Percentiles rank a stretch among this genome's conserved stretches.
Conservation (phyloP, 2,888 invertebrate genomes). For the Podabrus alpinus region DNA sequence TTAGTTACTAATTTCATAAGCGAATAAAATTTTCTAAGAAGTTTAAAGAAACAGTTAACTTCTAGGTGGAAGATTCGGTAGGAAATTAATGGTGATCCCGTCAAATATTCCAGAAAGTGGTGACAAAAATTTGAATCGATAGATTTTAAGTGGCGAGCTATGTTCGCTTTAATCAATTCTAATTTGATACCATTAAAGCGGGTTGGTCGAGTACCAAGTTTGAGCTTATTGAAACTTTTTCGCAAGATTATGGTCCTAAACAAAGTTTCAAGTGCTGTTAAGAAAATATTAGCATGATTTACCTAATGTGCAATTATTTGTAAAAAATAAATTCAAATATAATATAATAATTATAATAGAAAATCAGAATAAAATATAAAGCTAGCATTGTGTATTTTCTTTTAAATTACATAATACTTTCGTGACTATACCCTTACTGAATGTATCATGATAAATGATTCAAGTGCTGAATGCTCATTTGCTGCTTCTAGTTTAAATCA, state of each 20-base stretch:
- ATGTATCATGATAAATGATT: conserved; percentile 10
- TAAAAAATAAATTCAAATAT: neutral
- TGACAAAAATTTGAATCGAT: neutral
- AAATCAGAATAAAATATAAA: neutral
- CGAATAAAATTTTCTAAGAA: no score
- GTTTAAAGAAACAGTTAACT: no score
- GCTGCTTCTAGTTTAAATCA: conserved; percentile 9
- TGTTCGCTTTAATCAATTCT: neutral
- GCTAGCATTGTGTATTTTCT: no score
- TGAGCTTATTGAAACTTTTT: neutral
- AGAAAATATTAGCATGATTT: neutral
- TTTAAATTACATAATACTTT: neutral
- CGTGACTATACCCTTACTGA: conserved; percentile 6
- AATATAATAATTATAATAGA: neutral
- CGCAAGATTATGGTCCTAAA: neutral
- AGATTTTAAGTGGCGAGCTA: neutral
- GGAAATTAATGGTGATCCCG: no score
- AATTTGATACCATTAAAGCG: neutral
- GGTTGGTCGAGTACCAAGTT: neutral
- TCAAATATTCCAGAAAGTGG: neutral
- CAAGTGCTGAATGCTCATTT: conserved; percentile 10
- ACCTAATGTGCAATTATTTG: neutral
- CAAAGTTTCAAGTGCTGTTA: neutral
- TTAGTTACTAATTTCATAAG: no score
- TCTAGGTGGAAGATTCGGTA: no score